Evolutionary conservation across 2,888 invertebrate species (phyloP).

Genomic region (Drosophila barbarae): DNA sequence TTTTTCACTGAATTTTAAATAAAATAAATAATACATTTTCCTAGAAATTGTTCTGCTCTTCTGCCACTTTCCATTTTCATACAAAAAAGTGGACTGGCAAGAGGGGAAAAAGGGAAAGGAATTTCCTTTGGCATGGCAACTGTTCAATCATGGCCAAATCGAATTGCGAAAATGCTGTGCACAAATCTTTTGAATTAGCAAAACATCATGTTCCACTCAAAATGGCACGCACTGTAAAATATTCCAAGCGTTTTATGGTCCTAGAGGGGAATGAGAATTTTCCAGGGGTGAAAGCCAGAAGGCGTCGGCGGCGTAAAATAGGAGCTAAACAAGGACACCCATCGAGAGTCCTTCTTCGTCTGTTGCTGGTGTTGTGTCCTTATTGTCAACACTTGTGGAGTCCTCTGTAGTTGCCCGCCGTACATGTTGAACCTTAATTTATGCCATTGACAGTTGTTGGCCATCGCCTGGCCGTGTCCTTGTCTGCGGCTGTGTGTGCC

Average conservation of each 20-base stretch:
- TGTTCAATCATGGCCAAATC: slow-evolving; percentile 50
- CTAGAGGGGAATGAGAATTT: background rate
- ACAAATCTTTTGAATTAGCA: slow-evolving; percentile 78
- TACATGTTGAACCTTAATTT: slow-evolving; percentile 70
- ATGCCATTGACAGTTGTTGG: slow-evolving; percentile 57
- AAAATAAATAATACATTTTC: background rate
- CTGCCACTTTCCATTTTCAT: background rate
- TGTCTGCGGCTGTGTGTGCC: slow-evolving; percentile 68
- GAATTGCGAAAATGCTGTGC: slow-evolving; percentile 52
- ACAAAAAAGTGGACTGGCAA: background rate
- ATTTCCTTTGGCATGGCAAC: slow-evolving; percentile 26
- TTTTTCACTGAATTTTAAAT: background rate
- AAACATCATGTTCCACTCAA: slow-evolving; percentile 76
- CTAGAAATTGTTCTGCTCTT: background rate
- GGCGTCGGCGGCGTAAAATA: slow-evolving; percentile 5
- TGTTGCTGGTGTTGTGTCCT: background rate
- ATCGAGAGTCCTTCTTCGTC: slow-evolving; percentile 31
- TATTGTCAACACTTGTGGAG: slow-evolving; percentile 65
- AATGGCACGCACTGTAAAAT: slow-evolving; percentile 75
- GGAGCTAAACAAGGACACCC: slow-evolving; percentile 66
- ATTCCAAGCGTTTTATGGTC: slow-evolving; percentile 40
- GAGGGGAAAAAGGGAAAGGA: background rate
- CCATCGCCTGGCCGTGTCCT: slow-evolving; percentile 39
- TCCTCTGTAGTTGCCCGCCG: slow-evolving; percentile 30
- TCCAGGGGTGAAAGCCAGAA: background rate